Conservation (phyloP, 2,888 invertebrate genomes). For the Ichneumon xanthorius region DNA sequence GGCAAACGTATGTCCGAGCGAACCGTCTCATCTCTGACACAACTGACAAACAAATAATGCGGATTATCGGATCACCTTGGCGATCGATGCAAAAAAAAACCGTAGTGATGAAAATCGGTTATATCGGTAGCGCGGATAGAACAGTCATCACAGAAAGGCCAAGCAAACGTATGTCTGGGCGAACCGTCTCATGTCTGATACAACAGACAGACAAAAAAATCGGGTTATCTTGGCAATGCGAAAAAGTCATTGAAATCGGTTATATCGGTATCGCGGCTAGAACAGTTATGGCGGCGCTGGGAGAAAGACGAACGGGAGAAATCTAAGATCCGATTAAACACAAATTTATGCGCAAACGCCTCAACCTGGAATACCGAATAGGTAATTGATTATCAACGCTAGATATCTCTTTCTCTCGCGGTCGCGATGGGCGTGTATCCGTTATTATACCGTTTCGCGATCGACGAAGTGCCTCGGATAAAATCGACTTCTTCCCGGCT, state of each 20-base stretch:
- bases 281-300: background rate
- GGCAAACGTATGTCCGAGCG: constrained; percentile 74
- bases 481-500: constrained; percentile 59
- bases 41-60: constrained; percentile 51
- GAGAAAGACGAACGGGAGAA: constrained; percentile 3
- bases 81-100: background rate
- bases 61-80: constrained; percentile 6
- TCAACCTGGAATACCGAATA: constrained; percentile 23
- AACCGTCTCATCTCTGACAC: constrained; percentile 77
- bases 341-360: constrained; percentile 45
- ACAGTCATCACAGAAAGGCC: constrained; percentile 70
- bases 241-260: background rate
- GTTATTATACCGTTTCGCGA: constrained; percentile 68
- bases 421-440: constrained; percentile 44
- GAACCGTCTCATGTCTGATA: constrained; percentile 77
- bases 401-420: constrained; percentile 30
- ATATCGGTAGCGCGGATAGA: constrained; percentile 9
- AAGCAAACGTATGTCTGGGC: constrained; percentile 75
- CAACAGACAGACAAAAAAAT: constrained; percentile 12
- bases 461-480: constrained; percentile 21
- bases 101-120: background rate
- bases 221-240: background rate
- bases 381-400: constrained; percentile 38
- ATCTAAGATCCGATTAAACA: constrained; percentile 40
- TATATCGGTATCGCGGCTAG: constrained; percentile 15